Percentiles rank a stretch among this genome's conserved stretches.
Conservation (phyloP, 2,113 vertebrate genomes). For the Neotragus pygmaeus region DNA sequence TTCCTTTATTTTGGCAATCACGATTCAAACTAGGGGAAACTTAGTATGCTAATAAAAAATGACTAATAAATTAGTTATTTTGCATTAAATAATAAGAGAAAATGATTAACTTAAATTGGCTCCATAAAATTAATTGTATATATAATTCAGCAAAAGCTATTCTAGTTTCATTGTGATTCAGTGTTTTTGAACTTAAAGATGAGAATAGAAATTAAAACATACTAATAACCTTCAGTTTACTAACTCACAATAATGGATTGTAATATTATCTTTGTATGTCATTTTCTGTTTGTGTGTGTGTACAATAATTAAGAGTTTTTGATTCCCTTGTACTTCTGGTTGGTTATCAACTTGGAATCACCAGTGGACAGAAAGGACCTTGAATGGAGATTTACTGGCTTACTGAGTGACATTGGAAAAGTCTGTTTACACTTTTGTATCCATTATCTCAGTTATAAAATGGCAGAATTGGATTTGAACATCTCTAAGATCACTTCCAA, state of each 20-base stretch:
- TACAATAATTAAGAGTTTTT: neutral
- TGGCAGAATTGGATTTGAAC: neutral
- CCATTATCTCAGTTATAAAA: neutral
- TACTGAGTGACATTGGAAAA: neutral
- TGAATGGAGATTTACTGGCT: neutral
- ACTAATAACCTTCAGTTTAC: neutral
- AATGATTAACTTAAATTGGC: conserved; percentile 37
- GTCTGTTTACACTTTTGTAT: neutral
- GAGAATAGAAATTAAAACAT: neutral
- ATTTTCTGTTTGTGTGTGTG: neutral
- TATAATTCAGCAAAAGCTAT: neutral
- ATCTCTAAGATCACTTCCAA: neutral
- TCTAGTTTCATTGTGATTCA: neutral
- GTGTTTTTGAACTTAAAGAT: neutral
- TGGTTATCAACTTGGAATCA: neutral
- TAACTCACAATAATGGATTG: neutral
- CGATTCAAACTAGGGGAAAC: neutral
- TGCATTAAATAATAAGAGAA: neutral
- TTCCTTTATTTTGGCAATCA: conserved; percentile 5
- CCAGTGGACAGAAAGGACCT: neutral
- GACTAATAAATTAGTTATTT: conserved; percentile 5
- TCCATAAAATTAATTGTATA: conserved; percentile 1
- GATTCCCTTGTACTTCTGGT: neutral
- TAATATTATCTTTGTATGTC: neutral
- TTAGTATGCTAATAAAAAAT: neutral